phyloP scores from a whole-genome alignment of 1,140 invertebrate genomes.

The Oncopodura yosiiana region DNA sequence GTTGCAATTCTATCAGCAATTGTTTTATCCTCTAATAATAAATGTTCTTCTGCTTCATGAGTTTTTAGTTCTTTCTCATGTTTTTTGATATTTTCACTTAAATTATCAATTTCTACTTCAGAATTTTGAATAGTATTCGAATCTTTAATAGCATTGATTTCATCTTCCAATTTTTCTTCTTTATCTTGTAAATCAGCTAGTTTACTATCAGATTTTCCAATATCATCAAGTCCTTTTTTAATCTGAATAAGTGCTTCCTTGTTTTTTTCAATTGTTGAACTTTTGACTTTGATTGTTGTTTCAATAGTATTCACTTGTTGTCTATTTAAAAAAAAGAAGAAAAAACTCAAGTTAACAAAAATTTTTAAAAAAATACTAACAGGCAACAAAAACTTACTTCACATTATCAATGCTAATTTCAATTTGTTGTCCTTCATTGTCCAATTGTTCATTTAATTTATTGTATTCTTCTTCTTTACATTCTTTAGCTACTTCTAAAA shows the following conservation, averaged over 20 bases:
- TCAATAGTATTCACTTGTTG: slow-evolving; percentile 35
- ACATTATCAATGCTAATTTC: no score
- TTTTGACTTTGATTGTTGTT: slow-evolving; percentile 41
- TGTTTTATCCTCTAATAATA: slow-evolving; percentile 11
- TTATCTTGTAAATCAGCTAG: slow-evolving; percentile 20
- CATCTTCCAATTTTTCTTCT: background rate
- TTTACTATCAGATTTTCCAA: slow-evolving; percentile 18
- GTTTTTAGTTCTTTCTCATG: slow-evolving; percentile 33
- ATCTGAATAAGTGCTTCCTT: slow-evolving; percentile 32
- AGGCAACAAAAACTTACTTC: no score
- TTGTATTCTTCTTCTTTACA: no score
- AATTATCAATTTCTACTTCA: slow-evolving; percentile 12
- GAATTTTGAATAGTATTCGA: slow-evolving; percentile 20
- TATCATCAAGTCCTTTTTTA: slow-evolving; percentile 5
- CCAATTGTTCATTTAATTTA: no score
- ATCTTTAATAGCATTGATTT: slow-evolving; percentile 24
- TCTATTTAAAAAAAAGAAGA: no score
- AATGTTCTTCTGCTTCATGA: slow-evolving; percentile 35
- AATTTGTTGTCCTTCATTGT: no score
- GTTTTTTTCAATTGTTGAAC: slow-evolving; percentile 40
- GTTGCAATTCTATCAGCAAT: slow-evolving; percentile 39
- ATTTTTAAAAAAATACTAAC: no score
- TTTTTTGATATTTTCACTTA: slow-evolving; percentile 36
- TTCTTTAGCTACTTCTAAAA: no score
- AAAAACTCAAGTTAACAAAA: no score